Conservation (phyloP, 2,113 vertebrate species). For the Triplophysa rosa region DNA sequence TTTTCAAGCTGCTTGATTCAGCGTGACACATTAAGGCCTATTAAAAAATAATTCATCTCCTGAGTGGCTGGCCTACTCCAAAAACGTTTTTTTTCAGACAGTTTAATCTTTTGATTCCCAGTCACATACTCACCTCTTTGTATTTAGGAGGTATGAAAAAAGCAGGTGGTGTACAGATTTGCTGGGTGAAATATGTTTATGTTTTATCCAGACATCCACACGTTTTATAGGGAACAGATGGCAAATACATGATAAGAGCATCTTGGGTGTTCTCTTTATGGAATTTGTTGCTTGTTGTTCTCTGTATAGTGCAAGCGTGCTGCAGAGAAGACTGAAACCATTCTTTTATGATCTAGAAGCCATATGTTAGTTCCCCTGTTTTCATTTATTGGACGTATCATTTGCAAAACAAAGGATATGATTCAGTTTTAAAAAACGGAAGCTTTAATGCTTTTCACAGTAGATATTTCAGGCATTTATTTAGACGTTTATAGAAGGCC, state of each 20-base stretch:
- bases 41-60: constrained; percentile 8
- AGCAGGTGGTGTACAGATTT: constrained; percentile 67
- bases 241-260: constrained; percentile 58
- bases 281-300: constrained; percentile 44
- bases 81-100: constrained; percentile 36
- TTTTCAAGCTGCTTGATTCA: constrained; percentile 13
- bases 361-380: background rate
- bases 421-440: background rate
- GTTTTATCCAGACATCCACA: constrained; percentile 52
- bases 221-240: constrained; percentile 68
- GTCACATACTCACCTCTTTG: constrained; percentile 47
- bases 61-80: background rate
- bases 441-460: background rate
- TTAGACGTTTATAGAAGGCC: background rate
- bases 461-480: background rate
- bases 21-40: constrained; percentile 20
- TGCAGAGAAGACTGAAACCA: constrained; percentile 22
- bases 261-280: constrained; percentile 54
- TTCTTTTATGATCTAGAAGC: constrained; percentile 22
- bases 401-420: background rate
- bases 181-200: constrained; percentile 60
- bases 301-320: constrained; percentile 8
- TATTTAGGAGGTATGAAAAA: constrained; percentile 31
- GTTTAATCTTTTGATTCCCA: constrained; percentile 33
- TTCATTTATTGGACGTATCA: background rate